These are phyloP conservation scores for Chelon labrosus DNA, from an alignment of 2,797 vertebrate genomes.

Conservation along the genomic window DNA sequence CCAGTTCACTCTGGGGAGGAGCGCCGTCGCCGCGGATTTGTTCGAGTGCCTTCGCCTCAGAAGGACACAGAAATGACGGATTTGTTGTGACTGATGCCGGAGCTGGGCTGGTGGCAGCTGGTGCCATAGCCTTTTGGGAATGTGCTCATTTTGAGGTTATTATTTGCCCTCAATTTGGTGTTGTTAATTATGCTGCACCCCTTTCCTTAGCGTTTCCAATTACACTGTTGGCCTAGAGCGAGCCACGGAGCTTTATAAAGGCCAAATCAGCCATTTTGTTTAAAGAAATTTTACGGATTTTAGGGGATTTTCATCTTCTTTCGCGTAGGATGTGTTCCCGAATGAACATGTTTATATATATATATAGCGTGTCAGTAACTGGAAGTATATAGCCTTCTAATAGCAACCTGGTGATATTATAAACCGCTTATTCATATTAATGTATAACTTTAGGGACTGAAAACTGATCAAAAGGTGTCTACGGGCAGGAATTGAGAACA, in stretches of 20 bases:
- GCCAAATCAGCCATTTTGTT: not conserved
- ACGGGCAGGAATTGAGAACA: not conserved
- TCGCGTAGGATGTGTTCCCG: not conserved
- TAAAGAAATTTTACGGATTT: not conserved
- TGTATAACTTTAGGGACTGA: not conserved
- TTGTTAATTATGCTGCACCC: not conserved
- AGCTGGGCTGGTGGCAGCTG: not conserved
- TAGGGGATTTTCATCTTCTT: not conserved
- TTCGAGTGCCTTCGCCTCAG: conserved; percentile 18
- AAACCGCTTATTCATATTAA: not conserved
- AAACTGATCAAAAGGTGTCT: not conserved
- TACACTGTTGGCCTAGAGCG: not conserved
- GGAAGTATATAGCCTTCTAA: not conserved
- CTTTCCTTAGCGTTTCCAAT: not conserved
- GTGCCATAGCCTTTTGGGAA: not conserved
- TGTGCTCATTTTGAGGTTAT: conserved; percentile 13
- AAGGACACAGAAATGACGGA: conserved; percentile 21
- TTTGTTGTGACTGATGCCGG: conserved; percentile 35
- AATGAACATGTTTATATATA: too few species aligned
- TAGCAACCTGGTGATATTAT: not conserved
- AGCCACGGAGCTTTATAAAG: not conserved
- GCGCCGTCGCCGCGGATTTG: conserved; percentile 22
- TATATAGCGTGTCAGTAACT: too few species aligned
- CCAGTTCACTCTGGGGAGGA: conserved; percentile 34
- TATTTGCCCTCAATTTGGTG: not conserved